phyloP scores from a whole-genome alignment of 2,888 invertebrate species.

The Synergus japonicus region DNA sequence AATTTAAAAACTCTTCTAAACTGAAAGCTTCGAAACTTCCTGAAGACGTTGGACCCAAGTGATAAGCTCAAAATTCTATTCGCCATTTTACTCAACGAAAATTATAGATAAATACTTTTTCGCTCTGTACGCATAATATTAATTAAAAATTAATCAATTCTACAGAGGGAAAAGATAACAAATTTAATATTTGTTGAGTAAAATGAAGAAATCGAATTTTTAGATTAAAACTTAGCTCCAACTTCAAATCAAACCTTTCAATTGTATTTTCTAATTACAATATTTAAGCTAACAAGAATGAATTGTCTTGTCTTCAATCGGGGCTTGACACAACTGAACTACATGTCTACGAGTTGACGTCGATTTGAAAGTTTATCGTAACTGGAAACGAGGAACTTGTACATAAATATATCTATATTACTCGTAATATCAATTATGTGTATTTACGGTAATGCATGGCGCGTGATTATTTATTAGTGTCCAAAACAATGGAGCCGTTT shows the following conservation, averaged over 20 bases:
- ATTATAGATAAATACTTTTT: no score
- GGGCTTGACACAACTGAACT: slow-evolving; percentile 59
- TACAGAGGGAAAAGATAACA: no score
- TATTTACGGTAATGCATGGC: slow-evolving; percentile 51
- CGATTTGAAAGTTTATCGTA: slow-evolving; percentile 64
- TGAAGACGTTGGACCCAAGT: background rate
- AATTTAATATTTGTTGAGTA: no score
- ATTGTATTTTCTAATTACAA: background rate
- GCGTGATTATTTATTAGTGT: slow-evolving; percentile 52
- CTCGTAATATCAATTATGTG: slow-evolving; percentile 66
- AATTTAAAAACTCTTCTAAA: background rate
- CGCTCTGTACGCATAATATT: no score
- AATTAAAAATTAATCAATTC: no score
- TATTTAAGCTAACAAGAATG: background rate
- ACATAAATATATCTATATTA: slow-evolving; percentile 73
- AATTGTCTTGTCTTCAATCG: slow-evolving; percentile 5
- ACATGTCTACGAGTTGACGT: slow-evolving; percentile 60
- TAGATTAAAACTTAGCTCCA: no score
- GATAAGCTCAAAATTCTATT: no score
- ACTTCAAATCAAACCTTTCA: no score
- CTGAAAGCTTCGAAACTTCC: background rate
- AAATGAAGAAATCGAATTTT: no score
- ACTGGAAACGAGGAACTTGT: slow-evolving; percentile 74
- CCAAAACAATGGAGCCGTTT: slow-evolving; percentile 48
- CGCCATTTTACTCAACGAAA: no score